Evolutionary conservation across 64 coral and sea anemone species (phyloP), one percentile per base, ranked within the genome.

Genomic region (Montipora sp.): DNA sequence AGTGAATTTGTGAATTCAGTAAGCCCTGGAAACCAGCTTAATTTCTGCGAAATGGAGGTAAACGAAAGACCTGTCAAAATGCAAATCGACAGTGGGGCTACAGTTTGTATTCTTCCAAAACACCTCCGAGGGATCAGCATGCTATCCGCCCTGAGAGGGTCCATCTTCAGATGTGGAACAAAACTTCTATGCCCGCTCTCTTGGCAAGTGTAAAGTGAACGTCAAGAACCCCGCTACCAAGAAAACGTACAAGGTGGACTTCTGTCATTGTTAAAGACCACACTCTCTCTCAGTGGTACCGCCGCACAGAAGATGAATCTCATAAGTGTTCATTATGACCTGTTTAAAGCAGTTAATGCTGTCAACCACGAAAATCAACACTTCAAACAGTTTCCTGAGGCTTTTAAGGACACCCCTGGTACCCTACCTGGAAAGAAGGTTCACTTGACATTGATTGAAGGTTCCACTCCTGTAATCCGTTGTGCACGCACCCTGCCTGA

Each of bases 301-400:
- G 24, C 24, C 67, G 87, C 87, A 63, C 87, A 94, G 73, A 77
- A 89, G 79, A 94, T 90, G 93, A 94, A 94, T 5, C 87, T 94
- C 15, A 90, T 94, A 67, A 94, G 78, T 53, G 81, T 95, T 4
- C 90, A 95, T 14, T 95, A 95, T 72, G 88, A 95, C 16, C 59
- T 70, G 55, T 94, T 94, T 76, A 15, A 90, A 43, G 78, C 50
- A 14, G 46, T 94, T 7, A 65, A 58, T 81, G 63, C 66, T 71
- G 92, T 94, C 27, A 36, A 36, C 27, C 27, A 36, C 27, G 27
- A 36, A 36, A 36, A 36, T 36, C 1, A 36, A 36, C 27, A 36
- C 27, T 36, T 36, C 27, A 36, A 36, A 36, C 27, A 36, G 27
- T 36, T 90, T 51, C 53, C 88, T 22, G 73, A 68, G 73, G 88